Conservation (phyloP, 2,888 invertebrate species). For the Heteropelma amictum region DNA sequence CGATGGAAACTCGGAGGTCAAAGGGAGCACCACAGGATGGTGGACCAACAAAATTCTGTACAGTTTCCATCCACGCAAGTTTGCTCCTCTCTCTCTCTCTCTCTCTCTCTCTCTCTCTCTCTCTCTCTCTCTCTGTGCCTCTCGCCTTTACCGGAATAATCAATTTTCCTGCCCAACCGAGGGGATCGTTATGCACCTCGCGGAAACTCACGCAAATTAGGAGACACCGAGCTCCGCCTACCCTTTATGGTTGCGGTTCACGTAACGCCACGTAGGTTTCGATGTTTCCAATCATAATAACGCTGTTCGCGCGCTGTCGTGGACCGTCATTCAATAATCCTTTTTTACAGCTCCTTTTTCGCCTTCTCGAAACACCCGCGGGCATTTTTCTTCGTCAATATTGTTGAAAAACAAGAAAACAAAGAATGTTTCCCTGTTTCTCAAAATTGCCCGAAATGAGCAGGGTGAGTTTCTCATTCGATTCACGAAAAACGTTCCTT, state of each 20-base stretch:
- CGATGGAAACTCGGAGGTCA: background rate
- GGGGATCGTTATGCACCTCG: constrained; percentile 28
- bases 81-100: background rate
- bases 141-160: constrained; percentile 30
- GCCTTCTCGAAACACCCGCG: no score
- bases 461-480: no score
- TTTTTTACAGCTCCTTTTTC: no score
- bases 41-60: constrained; percentile 25
- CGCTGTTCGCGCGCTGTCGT: no score
- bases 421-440: background rate
- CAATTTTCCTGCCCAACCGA: constrained; percentile 30
- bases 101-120: background rate
- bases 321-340: no score
- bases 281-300: no score
- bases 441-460: no score
- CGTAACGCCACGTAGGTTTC: no score
- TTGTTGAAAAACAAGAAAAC: background rate
- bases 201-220: constrained; percentile 29
- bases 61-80: constrained; percentile 18
- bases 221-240: background rate
- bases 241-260: no score
- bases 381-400: no score
- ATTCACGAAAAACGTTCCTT: background rate
- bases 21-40: background rate
- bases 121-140: background rate